Base-by-base conservation (phyloP, 2,113 vertebrate genomes). In the Stercorarius parasiticus region DNA sequence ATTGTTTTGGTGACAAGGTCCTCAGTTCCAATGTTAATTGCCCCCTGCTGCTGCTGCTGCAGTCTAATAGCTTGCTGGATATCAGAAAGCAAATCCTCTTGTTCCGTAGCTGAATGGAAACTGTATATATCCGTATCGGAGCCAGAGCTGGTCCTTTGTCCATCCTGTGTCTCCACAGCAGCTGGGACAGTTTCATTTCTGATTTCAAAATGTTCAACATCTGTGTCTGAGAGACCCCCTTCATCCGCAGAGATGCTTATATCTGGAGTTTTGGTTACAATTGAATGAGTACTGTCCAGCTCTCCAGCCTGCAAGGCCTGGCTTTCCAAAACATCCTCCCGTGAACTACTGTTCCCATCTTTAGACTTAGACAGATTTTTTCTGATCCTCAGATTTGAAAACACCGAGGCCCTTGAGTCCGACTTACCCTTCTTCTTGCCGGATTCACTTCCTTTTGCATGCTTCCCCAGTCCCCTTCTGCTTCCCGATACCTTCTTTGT, bases 41-140 rank as follows among this genome's bases (percentile, higher is more conserved):
- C 92, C 77, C 91, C 97, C 92, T 98, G 98, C 98, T 99, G 99
- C 65, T 99, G 98, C 94, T 98, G 98, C 98, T 99, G 99, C 80
- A 99, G 98, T 90, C 98, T 98, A 81, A 99, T 99, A 76, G 99
- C 98, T 62, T 99, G 99, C 99, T 99, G 99, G 96, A 99, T 99
- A 96, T 99, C 99, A 10, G 99, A 99, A 11, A 99, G 99, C 97
- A 99, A 95, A 97, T 99, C 99, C 93, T 99, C 99, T 38, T 99
- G 99, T 96, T 99, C 99, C 4, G 99, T 97, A 0, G 99, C 99
- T 27, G 99, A 99, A 97, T 99, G 99, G 95, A 99, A 99, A 98
- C 99, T 99, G 96, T 99, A 99, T 94, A 99, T 99, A 84, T 99
- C 99, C 0, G 99, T 99, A 94, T 99, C 99, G 1, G 99, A 99